phyloP scores from a whole-genome alignment of 2,888 invertebrate species.

The Anthoptus insignis region DNA sequence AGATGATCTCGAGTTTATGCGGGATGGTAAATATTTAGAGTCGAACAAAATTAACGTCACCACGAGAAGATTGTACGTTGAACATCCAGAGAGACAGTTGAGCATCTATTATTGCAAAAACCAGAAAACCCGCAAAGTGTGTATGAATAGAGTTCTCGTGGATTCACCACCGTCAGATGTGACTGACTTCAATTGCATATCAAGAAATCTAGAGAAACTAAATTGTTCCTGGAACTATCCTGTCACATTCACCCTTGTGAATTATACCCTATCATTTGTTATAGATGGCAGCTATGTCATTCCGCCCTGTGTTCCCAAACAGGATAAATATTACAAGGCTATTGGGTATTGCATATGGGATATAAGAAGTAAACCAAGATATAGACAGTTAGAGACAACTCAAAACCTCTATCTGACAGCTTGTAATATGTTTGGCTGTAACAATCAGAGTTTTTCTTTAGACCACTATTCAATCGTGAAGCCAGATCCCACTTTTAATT shows the following conservation, averaged over 20 bases:
- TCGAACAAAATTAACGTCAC: conserved; percentile 88
- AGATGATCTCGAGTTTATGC: conserved; percentile 76
- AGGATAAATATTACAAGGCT: conserved; percentile 44
- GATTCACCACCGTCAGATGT: conserved; percentile 88
- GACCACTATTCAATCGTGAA: conserved; percentile 86
- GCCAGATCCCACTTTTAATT: conserved; percentile 65
- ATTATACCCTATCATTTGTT: conserved; percentile 65
- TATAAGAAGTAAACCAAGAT: conserved; percentile 67
- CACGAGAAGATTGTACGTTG: conserved; percentile 86
- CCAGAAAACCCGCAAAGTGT: conserved; percentile 62
- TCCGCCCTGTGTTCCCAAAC: conserved; percentile 57
- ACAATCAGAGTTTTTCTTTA: conserved; percentile 80
- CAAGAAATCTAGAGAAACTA: conserved; percentile 91
- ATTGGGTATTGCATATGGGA: conserved; percentile 67
- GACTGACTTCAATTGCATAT: conserved; percentile 90
- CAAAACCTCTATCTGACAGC: conserved; percentile 88
- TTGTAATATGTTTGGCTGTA: conserved; percentile 88
- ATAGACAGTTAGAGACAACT: conserved; percentile 73
- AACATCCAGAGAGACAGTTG: conserved; percentile 82
- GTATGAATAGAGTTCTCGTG: conserved; percentile 67
- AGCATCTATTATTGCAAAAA: conserved; percentile 85
- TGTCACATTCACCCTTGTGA: conserved; percentile 66
- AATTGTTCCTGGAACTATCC: conserved; percentile 92
- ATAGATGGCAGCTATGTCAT: conserved; percentile 57
- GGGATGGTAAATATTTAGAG: conserved; percentile 53